Conservation (phyloP, 1,140 invertebrate species). For the Colletes latitarsis region DNA sequence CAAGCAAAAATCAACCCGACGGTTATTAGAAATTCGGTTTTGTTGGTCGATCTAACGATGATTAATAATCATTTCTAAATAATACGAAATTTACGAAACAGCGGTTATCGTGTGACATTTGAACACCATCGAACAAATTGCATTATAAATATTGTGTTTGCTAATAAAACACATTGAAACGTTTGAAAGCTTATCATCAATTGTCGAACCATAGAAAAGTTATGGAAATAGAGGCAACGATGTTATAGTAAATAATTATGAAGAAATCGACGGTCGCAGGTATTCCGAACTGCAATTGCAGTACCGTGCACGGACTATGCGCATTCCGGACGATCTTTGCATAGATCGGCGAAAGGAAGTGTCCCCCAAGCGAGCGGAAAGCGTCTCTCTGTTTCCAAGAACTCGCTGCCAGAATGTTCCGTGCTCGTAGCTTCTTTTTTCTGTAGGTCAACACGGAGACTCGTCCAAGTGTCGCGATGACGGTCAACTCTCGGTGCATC, state of each 20-base stretch:
- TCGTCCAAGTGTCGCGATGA: constrained; percentile 17
- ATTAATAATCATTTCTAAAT: too few species aligned
- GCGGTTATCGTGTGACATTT: too few species aligned
- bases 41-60: too few species aligned
- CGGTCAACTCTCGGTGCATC: constrained; percentile 5
- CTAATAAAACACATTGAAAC: too few species aligned
- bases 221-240: too few species aligned
- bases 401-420: constrained; percentile 47
- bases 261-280: background rate
- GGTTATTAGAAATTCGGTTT: too few species aligned
- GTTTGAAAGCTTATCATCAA: too few species aligned
- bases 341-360: background rate
- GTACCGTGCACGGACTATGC: background rate
- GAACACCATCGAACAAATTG: too few species aligned
- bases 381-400: constrained; percentile 18
- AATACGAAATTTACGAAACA: too few species aligned
- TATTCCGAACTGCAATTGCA: background rate
- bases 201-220: background rate
- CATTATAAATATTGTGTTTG: too few species aligned
- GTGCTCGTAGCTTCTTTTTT: background rate
- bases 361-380: background rate
- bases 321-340: background rate
- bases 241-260: too few species aligned
- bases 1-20: background rate
- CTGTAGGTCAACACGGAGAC: background rate